phyloP scores from a whole-genome alignment of 2,888 invertebrate species.

The Tupiocoris notatus region DNA sequence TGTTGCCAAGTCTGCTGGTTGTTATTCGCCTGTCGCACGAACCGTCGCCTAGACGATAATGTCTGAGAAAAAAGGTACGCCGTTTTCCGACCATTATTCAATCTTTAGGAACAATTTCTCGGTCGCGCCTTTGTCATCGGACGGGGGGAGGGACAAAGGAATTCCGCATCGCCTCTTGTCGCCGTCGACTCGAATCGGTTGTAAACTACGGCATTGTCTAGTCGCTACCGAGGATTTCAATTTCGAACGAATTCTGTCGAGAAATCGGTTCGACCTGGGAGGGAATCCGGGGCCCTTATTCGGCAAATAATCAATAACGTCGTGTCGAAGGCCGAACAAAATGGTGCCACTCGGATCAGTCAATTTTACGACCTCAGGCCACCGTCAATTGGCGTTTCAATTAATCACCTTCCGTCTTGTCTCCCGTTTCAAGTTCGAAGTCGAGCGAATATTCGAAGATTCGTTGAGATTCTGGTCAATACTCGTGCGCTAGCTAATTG shows the following conservation, averaged over 20 bases:
- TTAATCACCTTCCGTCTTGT: too few relatives aligned
- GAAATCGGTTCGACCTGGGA: constrained; percentile 12
- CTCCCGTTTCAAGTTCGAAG: too few relatives aligned
- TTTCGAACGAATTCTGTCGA: too few relatives aligned
- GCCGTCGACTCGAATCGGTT: not conserved
- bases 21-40: not conserved
- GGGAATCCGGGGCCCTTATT: not conserved
- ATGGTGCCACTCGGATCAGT: constrained; percentile 47
- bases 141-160: constrained; percentile 29
- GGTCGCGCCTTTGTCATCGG: constrained; percentile 17
- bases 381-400: too few relatives aligned
- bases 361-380: constrained; percentile 33
- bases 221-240: too few relatives aligned
- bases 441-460: too few relatives aligned
- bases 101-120: constrained; percentile 10
- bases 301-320: constrained; percentile 43
- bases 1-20: constrained; percentile 2
- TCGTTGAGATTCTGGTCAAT: too few relatives aligned
- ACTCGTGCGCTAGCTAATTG: too few relatives aligned
- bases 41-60: constrained; percentile 52
- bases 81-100: constrained; percentile 51
- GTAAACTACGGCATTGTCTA: too few relatives aligned
- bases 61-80: constrained; percentile 62
- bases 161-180: constrained; percentile 29
- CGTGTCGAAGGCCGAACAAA: constrained; percentile 44